Evolutionary conservation across 2,888 invertebrate species (phyloP), one percentile per base, ranked within the genome.

Genomic region (Ellobium chinense): DNA sequence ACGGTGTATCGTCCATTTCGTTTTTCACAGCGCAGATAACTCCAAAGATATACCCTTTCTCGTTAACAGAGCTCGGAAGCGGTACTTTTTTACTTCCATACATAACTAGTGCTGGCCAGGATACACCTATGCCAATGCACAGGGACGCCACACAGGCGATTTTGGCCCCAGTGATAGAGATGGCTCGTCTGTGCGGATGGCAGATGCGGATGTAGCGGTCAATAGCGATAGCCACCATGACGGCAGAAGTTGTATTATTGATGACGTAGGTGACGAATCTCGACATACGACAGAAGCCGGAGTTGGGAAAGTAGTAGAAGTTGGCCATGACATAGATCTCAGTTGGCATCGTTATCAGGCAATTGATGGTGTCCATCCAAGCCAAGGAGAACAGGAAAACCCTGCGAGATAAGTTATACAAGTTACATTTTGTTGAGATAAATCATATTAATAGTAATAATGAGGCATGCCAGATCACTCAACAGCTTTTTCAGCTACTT

Each of bases 151-250:
- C 69, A 34, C 86, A 86, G 31, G 83, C 82, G 2, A 80, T 37
- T 74, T 85, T 83, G 0, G 86, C 83, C 5, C 77, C 78, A 12
- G 36, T 62, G 1, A 73, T 31, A 5, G 81, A 78, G 36, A 85
- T 80, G 34, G 81, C 69, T 39, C 63, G 72, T 2, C 74, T 54
- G 58, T 84, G 78, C 2, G 85, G 84, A 39, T 78, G 82, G 60
- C 86, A 86, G 46, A 86, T 85, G 14, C 85, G 82, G 24, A 85
- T 81, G 74, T 85, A 86, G 1, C 86, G 78, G 73, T 86, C 86
- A 24, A 84, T 74, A 39, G 86, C 84, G 9, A 86, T 83, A 39
- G 82, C 78, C 3, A 86, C 75, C 21, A 85, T 74, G 31, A 85
- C 79, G 21, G 80, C 84, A 14, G 83, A 82, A 0, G 84, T 82